These are phyloP conservation scores for Tipula lateralis DNA, from an alignment of 2,888 invertebrate genomes.

Conservation along the genomic window DNA sequence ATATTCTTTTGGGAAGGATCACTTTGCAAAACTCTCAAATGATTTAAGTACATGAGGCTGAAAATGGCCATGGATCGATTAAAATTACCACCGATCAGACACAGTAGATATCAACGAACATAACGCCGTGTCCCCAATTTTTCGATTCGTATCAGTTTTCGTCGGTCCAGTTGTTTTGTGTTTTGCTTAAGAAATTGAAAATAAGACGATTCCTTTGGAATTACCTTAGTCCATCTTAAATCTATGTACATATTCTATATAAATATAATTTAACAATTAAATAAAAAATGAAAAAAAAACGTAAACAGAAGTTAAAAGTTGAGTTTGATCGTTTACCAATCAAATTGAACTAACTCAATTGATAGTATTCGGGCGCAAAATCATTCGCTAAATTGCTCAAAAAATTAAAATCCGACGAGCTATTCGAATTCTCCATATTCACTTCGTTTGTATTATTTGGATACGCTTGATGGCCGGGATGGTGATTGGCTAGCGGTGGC, in stretches of 20 bases:
- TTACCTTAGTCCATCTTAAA: neutral
- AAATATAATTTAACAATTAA: neutral
- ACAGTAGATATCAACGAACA: too few species aligned
- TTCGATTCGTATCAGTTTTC: too few species aligned
- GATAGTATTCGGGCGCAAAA: conserved; percentile 86
- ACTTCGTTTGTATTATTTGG: conserved; percentile 36
- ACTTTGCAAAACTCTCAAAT: too few species aligned
- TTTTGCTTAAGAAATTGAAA: too few species aligned
- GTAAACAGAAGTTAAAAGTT: neutral
- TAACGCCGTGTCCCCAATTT: too few species aligned
- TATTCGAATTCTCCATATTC: conserved; percentile 76
- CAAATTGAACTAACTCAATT: conserved; percentile 48
- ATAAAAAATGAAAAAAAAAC: neutral
- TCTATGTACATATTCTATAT: neutral
- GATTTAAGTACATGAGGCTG: too few species aligned
- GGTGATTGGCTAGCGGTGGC: conserved; percentile 53
- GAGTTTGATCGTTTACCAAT: neutral
- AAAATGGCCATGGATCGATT: too few species aligned
- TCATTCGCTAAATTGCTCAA: conserved; percentile 88
- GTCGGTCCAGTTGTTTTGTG: too few species aligned
- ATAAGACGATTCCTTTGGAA: neutral
- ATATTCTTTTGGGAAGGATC: too few species aligned
- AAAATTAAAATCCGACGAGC: conserved; percentile 92
- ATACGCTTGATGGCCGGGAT: conserved; percentile 53
- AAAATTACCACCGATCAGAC: too few species aligned